A percentile compares a stretch with the other conserved stretches of the same genome.
Conservation (phyloP, 2,797 vertebrate genomes). For the Lagocephalus sceleratus region DNA sequence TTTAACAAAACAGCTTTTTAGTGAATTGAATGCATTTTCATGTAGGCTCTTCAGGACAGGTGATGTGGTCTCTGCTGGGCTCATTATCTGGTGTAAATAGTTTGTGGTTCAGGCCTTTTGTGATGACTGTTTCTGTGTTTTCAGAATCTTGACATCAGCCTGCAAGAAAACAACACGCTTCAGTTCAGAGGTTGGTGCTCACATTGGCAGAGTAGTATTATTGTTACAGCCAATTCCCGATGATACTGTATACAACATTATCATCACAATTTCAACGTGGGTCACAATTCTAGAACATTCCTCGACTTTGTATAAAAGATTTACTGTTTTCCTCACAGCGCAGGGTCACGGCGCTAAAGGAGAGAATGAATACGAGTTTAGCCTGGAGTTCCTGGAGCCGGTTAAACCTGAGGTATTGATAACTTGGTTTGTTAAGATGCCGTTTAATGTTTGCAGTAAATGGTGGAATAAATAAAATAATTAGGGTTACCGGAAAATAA, state of each 20-base stretch:
- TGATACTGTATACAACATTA: too few relatives aligned
- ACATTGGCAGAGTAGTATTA: background rate
- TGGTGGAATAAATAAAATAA: too few relatives aligned
- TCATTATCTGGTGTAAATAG: too few relatives aligned
- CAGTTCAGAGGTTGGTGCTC: constrained; percentile 85
- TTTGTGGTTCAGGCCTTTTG: background rate
- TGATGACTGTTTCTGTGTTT: constrained; percentile 32
- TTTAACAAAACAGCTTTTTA: background rate
- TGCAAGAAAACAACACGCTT: constrained; percentile 86
- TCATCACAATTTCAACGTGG: background rate
- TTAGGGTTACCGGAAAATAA: background rate
- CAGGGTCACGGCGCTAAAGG: constrained; percentile 94
- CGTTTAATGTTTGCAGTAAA: background rate
- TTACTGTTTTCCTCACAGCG: constrained; percentile 69
- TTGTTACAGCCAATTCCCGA: too few relatives aligned
- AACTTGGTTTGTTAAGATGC: background rate
- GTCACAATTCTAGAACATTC: constrained; percentile 3
- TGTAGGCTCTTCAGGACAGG: background rate
- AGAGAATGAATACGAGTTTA: constrained; percentile 91
- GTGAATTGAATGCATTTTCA: too few relatives aligned
- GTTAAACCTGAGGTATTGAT: constrained; percentile 84
- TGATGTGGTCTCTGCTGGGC: too few relatives aligned
- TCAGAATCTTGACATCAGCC: constrained; percentile 85
- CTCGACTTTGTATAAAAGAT: too few relatives aligned
- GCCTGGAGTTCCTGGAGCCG: constrained; percentile 83